Conservation (phyloP, 2,888 invertebrate species). For the Suillia variegata region DNA sequence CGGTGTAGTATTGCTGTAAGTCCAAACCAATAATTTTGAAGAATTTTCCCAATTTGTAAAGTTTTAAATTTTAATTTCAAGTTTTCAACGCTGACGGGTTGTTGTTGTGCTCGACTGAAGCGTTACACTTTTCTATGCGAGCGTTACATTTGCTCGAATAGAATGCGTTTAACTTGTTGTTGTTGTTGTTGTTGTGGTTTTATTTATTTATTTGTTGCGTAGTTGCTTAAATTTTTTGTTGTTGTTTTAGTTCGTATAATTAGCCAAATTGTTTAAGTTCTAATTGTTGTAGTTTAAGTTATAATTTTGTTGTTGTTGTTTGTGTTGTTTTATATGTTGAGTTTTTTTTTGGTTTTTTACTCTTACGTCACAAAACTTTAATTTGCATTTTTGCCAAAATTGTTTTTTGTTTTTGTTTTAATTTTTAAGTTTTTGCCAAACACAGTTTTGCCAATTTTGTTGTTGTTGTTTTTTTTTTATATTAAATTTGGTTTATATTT, state of each 20-base stretch:
- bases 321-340: not conserved
- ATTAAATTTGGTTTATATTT: conserved; percentile 1
- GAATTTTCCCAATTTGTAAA: conserved; percentile 55
- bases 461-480: too few relatives aligned
- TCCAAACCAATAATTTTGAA: conserved; percentile 62
- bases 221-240: conserved; percentile 24
- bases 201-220: conserved; percentile 26
- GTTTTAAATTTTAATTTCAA: conserved; percentile 52
- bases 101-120: conserved; percentile 11
- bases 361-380: not conserved
- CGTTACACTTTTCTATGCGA: conserved; percentile 28
- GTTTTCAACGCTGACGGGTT: conserved; percentile 23
- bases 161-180: not conserved
- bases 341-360: not conserved
- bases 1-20: conserved; percentile 44
- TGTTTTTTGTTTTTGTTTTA: too few relatives aligned
- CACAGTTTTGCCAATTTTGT: conserved; percentile 19
- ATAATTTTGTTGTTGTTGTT: conserved; percentile 4
- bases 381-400: conserved; percentile 3
- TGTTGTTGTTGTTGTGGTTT: conserved; percentile 19
- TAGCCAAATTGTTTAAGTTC: conserved; percentile 3
- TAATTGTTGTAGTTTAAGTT: conserved; percentile 3
- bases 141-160: not conserved
- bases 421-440: conserved; percentile 11
- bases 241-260: conserved; percentile 3